phyloP scores from a whole-genome alignment of 1,140 invertebrate genomes.

The Calephelis nemesis region DNA sequence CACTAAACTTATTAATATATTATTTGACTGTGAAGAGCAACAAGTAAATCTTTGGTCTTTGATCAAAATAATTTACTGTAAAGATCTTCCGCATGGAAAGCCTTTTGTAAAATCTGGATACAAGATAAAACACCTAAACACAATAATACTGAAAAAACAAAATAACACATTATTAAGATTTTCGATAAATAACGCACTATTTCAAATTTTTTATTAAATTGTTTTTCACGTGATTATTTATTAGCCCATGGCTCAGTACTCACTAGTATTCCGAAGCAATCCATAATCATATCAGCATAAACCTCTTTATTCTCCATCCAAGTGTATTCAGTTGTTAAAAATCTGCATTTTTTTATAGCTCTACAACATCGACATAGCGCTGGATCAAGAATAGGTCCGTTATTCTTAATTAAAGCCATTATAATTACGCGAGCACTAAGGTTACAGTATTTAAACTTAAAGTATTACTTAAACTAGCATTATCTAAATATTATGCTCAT shows the following conservation, averaged over 20 bases:
- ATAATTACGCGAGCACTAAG: conserved; percentile 16
- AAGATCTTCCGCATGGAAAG: too few relatives aligned
- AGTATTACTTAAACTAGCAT: conserved; percentile 3
- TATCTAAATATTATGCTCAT: conserved; percentile 7
- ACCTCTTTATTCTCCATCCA: conserved; percentile 69
- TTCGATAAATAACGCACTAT: neutral
- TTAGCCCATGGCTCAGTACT: conserved; percentile 30
- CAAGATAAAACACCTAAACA: too few relatives aligned
- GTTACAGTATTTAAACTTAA: neutral
- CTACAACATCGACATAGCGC: conserved; percentile 63
- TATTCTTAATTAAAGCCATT: conserved; percentile 55
- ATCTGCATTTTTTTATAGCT: conserved; percentile 68
- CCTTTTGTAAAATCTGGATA: too few relatives aligned
- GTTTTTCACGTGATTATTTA: neutral
- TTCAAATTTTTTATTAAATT: neutral
- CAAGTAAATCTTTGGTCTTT: too few relatives aligned
- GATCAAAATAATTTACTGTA: too few relatives aligned
- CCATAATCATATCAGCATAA: conserved; percentile 71
- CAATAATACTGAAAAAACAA: too few relatives aligned
- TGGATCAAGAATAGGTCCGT: conserved; percentile 62
- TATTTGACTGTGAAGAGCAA: too few relatives aligned
- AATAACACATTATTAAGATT: too few relatives aligned
- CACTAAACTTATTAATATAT: too few relatives aligned
- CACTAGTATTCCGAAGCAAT: conserved; percentile 66
- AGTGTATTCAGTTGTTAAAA: conserved; percentile 61